Evolutionary conservation across 2,113 vertebrate genomes (phyloP).

Genomic region (Phaethon lepturus): DNA sequence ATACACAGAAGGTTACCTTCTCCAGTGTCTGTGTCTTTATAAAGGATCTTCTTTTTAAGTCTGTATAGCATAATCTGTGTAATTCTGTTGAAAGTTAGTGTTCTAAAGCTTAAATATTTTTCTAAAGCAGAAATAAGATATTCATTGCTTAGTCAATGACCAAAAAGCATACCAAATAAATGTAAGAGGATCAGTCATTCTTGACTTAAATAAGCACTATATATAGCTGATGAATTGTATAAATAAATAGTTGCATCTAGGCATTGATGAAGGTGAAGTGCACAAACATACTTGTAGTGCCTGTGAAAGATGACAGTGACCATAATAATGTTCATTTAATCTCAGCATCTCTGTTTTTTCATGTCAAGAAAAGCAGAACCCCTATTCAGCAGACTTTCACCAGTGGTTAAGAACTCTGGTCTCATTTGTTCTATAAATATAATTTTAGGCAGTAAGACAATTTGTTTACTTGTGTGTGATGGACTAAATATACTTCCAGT

Average conservation of each 20-base stretch:
- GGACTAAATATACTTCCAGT: background rate
- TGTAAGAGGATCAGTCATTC: background rate
- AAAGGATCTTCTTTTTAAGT: background rate
- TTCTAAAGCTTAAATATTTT: background rate
- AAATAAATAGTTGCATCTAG: background rate
- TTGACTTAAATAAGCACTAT: background rate
- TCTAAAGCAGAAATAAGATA: background rate
- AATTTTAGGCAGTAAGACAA: background rate
- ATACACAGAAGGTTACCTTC: background rate
- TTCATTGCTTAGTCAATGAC: background rate
- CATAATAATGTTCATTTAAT: background rate
- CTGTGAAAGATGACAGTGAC: background rate
- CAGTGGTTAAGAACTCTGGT: background rate
- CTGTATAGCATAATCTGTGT: background rate
- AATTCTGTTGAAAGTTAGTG: background rate
- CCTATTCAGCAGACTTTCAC: background rate
- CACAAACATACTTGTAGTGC: background rate
- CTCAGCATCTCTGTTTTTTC: background rate
- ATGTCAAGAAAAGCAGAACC: background rate
- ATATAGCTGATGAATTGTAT: background rate
- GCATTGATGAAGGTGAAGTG: background rate
- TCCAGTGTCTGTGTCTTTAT: background rate
- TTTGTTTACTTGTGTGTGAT: background rate
- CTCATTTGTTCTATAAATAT: background rate
- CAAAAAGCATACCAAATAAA: background rate